These are phyloP conservation scores for Drosophila baimaii DNA, from an alignment of 1,140 invertebrate species.

Conservation along the genomic window DNA sequence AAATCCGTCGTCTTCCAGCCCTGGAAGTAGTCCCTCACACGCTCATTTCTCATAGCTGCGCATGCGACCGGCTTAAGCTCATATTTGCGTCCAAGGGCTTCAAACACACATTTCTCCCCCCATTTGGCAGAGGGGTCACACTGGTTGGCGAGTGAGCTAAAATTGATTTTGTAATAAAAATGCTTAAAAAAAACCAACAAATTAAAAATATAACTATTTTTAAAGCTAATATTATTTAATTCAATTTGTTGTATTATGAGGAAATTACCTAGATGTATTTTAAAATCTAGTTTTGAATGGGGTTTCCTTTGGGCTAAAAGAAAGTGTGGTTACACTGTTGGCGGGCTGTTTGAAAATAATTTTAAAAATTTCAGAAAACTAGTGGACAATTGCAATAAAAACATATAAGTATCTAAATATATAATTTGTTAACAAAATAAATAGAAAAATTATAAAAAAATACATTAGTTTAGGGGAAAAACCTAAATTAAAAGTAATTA, in stretches of 20 bases:
- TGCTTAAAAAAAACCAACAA: background rate
- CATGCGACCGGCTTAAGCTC: background rate
- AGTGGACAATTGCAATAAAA: background rate
- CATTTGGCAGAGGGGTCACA: background rate
- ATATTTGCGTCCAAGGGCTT: background rate
- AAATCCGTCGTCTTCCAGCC: constrained; percentile 2
- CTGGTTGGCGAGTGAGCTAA: background rate
- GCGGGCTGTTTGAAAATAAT: background rate
- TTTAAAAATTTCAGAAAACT: background rate
- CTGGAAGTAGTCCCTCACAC: background rate
- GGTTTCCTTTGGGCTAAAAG: background rate
- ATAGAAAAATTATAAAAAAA: background rate
- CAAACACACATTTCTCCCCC: background rate
- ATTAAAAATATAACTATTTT: background rate
- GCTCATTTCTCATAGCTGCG: background rate
- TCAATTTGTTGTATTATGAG: background rate
- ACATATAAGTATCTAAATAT: accelerated
- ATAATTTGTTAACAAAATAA: background rate
- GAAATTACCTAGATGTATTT: no score
- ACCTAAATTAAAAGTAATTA: no score
- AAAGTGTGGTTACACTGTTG: background rate
- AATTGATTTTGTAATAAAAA: background rate
- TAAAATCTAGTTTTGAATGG: background rate
- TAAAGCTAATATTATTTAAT: background rate
- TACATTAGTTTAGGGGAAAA: background rate